Base-by-base conservation (phyloP, 2,888 invertebrate species). In the Cheilosia scutellata region DNA sequence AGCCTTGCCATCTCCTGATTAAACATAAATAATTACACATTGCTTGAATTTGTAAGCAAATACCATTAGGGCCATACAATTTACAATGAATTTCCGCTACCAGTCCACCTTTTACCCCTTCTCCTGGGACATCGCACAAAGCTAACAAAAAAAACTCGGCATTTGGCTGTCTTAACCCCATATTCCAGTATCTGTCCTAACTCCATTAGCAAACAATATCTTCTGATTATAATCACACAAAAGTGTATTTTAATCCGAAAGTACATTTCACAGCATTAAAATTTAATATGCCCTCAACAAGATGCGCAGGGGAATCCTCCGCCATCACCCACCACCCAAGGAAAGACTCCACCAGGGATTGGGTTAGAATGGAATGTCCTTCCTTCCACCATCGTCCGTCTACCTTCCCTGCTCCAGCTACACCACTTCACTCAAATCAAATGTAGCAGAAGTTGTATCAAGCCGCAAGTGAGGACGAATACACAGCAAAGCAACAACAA, bases 161-260 rank as follows among this genome's bases (percentile, higher is more conserved):
- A 84, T 84, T 75, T 84, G 65, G 55, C 72, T 68, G 78, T 62
- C 63, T 63, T 44, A 70, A 74, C 74, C 74, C 51, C 37, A 13
- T 27, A 51, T 13, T 58, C 47, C 51, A 63, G 55, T 79, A 60
- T 75, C 75, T 80, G 80, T 86, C 82, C 82, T 75, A 82, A 86
- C 86, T 82, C 82, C 86, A 86, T 86, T 86, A 86, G 80, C 82
- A 76, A 86, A 82, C 82, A 76, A 86, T 86, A 76, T 82, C 86
- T 86, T 76, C 76, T 86, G 86, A 80, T 86, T 86, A 86, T 86
- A 86, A 86, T 86, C 86, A 86, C 82, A 86, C 86, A 82, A 86
- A 86, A 86, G 86, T 86, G 86, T 86, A 80, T 80, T 86, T 86
- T 86, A 82, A 86, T 76, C 86, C 82, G 66, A 76, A 82, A 80